Base-by-base conservation (phyloP, 1,140 invertebrate species). In the Homalodisca vitripennis region DNA sequence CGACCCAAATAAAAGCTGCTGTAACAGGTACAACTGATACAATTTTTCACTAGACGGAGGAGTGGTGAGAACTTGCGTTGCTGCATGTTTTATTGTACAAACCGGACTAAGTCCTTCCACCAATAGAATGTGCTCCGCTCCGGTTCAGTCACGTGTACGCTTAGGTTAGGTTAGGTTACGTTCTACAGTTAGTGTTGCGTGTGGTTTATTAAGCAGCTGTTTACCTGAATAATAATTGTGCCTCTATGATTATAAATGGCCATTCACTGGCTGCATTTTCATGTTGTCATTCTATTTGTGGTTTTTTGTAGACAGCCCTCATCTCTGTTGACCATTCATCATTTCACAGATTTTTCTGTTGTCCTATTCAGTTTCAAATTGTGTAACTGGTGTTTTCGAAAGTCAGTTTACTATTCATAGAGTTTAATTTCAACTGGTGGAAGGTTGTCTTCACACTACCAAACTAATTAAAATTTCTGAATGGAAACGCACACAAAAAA, bases 141-240 rank as follows among this genome's bases (percentile, higher is more conserved):
- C n/a, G 22, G 6, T 51, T 20, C 17, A 20, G 6, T 51, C 22
- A n/a, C 17, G 48, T 51, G 48, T 51, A 10, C 6, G 48, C 48
- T 51, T 51, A 20, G 14, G 14, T 51, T 51, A 22, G 17, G 17
- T 20, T 20, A 51, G 48, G n/a, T 51, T 51, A 51, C 3, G 48
- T 51, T 51, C n/a, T 41, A 41, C 34, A 41, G 6, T 41, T 41
- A 17, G 17, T 6, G 34, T 41, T 41, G 17, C 34, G 34, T 41
- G 6, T 41, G 34, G 34, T 41, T 6, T 41, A 41, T 6, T 41
- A 41, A 41, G 6, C 22, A 60, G 55, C 14, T 60, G 55, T 60
- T 60, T 60, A 60, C 55, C 27, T 51, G 48, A 30, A 60, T 60
- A 30, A 60, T 60, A 60, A 60, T 60, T 60, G 55, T 60, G 55